Percentiles rank a stretch among this genome's conserved stretches.
These are phyloP conservation scores for Drosophila gunungcola DNA, from an alignment of 1,140 invertebrate genomes.

Conservation along the genomic window DNA sequence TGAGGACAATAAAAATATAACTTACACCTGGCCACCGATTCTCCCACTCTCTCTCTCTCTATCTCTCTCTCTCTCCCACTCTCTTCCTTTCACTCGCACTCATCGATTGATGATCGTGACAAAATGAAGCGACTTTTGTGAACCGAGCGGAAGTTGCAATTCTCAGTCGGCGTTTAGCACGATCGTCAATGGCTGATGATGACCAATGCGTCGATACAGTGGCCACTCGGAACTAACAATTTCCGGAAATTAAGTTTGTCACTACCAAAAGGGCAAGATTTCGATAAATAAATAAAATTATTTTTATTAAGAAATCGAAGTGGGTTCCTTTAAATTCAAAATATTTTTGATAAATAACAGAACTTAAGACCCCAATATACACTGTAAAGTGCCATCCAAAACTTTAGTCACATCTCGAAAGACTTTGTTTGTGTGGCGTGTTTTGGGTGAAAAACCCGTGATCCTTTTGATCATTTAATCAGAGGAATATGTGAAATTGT, in stretches of 20 bases:
- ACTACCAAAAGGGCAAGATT: too few relatives aligned
- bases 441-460: constrained; percentile 67
- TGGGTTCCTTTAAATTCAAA: too few relatives aligned
- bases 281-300: too few relatives aligned
- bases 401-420: constrained; percentile 21
- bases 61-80: background rate
- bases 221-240: background rate
- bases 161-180: constrained; percentile 9
- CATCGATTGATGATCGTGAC: constrained; percentile 40
- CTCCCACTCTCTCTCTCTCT: background rate
- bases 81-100: background rate
- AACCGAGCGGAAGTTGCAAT: constrained; percentile 49
- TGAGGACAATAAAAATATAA: constrained; percentile 51
- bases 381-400: constrained; percentile 4
- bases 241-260: background rate
- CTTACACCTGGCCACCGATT: constrained; percentile 64
- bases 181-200: constrained; percentile 6
- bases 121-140: constrained; percentile 15
- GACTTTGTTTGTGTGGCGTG: constrained; percentile 10
- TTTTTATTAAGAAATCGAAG: too few relatives aligned
- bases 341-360: too few relatives aligned
- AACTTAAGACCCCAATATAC: background rate
- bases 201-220: constrained; percentile 4
- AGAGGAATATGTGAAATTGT: constrained; percentile 82
- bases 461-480: constrained; percentile 83